A percentile compares a stretch with the other conserved stretches of the same genome.
These are phyloP conservation scores for Brachylomia viminalis DNA, from an alignment of 2,888 invertebrate genomes.

Conservation along the genomic window DNA sequence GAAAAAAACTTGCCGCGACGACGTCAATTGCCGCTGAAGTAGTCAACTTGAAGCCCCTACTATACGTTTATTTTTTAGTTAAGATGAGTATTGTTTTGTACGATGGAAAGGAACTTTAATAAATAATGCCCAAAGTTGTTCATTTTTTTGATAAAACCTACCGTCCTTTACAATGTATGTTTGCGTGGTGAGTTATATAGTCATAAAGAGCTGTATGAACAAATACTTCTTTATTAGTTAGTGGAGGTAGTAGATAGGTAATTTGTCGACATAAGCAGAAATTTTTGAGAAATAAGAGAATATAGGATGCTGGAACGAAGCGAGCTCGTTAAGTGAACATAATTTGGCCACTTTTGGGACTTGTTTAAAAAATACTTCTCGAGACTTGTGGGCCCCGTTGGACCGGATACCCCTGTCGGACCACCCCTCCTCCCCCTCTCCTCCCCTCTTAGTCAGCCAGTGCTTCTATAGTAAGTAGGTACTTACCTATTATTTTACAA, in stretches of 20 bases:
- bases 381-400: neutral
- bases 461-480: neutral
- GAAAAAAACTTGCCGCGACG: slow-evolving; percentile 79
- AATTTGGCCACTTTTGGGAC: neutral
- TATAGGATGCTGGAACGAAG: neutral
- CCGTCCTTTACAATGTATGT: neutral
- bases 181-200: neutral
- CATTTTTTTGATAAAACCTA: neutral
- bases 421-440: neutral
- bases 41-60: slow-evolving; percentile 32
- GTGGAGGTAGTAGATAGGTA: neutral
- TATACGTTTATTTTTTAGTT: slow-evolving; percentile 49
- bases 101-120: slow-evolving; percentile 45
- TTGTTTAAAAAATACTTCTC: neutral
- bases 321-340: neutral
- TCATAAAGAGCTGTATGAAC: neutral
- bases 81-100: slow-evolving; percentile 42
- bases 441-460: neutral
- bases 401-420: too few species aligned
- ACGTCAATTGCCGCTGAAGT: slow-evolving; percentile 72
- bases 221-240: neutral
- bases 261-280: neutral
- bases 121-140: slow-evolving; percentile 29
- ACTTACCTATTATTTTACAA: neutral
- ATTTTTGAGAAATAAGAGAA: neutral